Conservation (phyloP, 2,888 invertebrate genomes). For the Troides aeacus region DNA sequence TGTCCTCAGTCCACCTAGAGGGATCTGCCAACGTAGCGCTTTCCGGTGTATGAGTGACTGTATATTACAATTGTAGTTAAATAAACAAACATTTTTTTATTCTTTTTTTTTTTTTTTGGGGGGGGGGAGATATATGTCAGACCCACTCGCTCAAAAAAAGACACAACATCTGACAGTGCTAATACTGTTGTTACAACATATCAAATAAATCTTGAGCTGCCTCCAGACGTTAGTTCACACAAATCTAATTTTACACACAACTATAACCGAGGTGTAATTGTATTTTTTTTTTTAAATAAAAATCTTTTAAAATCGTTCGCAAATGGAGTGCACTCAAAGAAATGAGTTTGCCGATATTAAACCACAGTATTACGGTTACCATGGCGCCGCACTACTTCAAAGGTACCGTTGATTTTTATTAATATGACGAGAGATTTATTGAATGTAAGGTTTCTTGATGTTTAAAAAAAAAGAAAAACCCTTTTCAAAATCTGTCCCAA, state of each 20-base stretch:
- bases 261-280: not conserved
- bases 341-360: slow-evolving; percentile 18
- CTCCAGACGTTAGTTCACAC: too few relatives aligned
- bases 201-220: too few relatives aligned
- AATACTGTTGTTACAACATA: too few relatives aligned
- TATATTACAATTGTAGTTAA: not conserved
- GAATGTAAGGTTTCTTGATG: not conserved
- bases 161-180: too few relatives aligned
- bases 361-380: not conserved
- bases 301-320: not conserved
- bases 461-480: not conserved
- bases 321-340: slow-evolving; percentile 15
- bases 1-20: too few relatives aligned
- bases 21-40: too few relatives aligned
- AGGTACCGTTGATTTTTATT: not conserved
- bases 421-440: not conserved
- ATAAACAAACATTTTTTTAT: not conserved
- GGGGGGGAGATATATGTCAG: too few relatives aligned
- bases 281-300: not conserved
- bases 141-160: too few relatives aligned
- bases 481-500: too few relatives aligned
- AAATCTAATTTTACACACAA: not conserved
- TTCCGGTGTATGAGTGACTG: too few relatives aligned
- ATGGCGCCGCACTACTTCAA: not conserved
- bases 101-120: too few relatives aligned